Evolutionary conservation across 2,113 vertebrate genomes (phyloP), one percentile per base, ranked within the genome.

Genomic region (Cricetomys ansorgei): DNA sequence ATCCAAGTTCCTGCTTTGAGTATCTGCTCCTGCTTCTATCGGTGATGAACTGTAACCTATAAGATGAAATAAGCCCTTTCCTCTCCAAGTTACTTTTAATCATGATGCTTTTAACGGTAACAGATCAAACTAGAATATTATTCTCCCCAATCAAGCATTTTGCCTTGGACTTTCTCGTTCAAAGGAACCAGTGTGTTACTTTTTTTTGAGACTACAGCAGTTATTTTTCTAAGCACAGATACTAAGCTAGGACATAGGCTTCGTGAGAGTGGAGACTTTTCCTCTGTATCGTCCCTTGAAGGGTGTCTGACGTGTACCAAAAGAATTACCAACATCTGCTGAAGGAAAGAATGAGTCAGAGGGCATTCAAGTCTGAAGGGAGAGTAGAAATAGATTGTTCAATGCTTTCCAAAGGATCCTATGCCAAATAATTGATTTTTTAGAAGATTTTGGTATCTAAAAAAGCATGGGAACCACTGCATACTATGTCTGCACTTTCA

Each of bases 391-490:
- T 4, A 77, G 10, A 34, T 80, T 50, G 2, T 64, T 94, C 57
- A 34, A 19, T 67, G 53, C 73, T 92, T 95, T 94, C 45, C 17
- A 59, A 92, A 96, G 62, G 55, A 83, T 12, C 55, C 4, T 91
- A 45, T 81, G 70, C 48, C 73, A 21, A 89, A 88, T 19, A 48
- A 92, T n/a, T 94, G 70, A 83, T 72, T 85, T 70, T 91, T 85
- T n/a, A 45, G n/a, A 96, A 87, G 7, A 96, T 25, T 88, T 73
- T 50, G 90, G 31, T 69, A 19, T 94, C 76, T 72, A 97, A 89
- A 92, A 50, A 96, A 81, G 27, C 48, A 1, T 94, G 11, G 64
- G n/a, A 94, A 95, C 9, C 29, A 72, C 25, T 57, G 31, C 7
- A 67, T 45, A 50, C 25, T 73, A 62, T 86, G 89, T 96, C 37